Evolutionary conservation across 2,113 vertebrate genomes (phyloP).

Genomic region (Toxotes jaculatrix): DNA sequence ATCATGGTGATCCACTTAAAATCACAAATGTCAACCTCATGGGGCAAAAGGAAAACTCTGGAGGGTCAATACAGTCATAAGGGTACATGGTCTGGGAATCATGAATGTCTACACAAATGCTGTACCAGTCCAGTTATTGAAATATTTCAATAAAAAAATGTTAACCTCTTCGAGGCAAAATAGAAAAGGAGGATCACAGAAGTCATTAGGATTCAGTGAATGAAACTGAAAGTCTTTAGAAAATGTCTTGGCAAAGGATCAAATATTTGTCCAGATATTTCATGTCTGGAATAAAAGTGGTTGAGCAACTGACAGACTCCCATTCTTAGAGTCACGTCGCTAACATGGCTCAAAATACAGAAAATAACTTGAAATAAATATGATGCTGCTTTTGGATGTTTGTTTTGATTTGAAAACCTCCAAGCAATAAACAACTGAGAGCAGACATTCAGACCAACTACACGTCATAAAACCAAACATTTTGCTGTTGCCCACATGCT

Average conservation of each 20-base stretch:
- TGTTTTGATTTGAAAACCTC: background rate
- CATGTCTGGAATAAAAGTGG: background rate
- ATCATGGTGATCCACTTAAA: background rate
- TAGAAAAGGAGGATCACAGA: background rate
- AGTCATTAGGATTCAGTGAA: background rate
- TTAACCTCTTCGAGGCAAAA: too few relatives aligned
- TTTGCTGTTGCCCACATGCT: slow-evolving; percentile 33
- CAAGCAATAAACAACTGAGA: slow-evolving; percentile 17
- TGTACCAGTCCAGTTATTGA: background rate
- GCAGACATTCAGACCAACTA: slow-evolving; percentile 28
- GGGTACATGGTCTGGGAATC: background rate
- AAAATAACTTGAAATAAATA: background rate
- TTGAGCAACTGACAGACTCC: background rate
- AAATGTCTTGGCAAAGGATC: background rate
- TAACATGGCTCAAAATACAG: background rate
- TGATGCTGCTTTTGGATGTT: background rate
- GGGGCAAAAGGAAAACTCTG: background rate
- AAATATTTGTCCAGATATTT: background rate
- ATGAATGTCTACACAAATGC: background rate
- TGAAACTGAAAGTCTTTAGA: too few relatives aligned
- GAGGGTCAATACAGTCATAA: background rate
- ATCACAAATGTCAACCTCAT: background rate
- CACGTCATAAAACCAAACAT: slow-evolving; percentile 51
- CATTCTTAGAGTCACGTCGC: background rate
- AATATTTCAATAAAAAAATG: background rate